These are phyloP conservation scores for Cranoglanis bouderius DNA, from an alignment of 2,113 vertebrate genomes.

Conservation along the genomic window DNA sequence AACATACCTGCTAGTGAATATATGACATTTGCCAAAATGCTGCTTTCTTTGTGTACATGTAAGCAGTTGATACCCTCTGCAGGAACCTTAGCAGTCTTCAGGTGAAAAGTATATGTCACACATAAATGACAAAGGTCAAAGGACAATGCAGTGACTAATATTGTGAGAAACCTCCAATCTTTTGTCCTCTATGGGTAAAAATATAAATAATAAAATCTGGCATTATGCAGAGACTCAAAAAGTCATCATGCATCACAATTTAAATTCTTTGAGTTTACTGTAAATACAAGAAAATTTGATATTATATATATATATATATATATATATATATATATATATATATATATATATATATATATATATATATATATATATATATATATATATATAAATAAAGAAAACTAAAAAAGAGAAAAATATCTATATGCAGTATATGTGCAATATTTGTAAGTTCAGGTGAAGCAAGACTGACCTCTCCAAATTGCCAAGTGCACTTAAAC, in stretches of 20 bases:
- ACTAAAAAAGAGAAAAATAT: no score
- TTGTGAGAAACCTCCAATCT: slow-evolving; percentile 23
- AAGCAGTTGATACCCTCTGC: slow-evolving; percentile 23
- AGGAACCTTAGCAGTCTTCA: slow-evolving; percentile 28
- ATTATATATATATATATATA: no score
- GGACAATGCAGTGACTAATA: slow-evolving; percentile 21
- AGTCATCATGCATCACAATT: slow-evolving; percentile 4
- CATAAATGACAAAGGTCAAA: slow-evolving; percentile 40
- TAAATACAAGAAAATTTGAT: no score
- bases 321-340: no score
- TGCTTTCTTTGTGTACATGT: slow-evolving; percentile 32
- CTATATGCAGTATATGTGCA: neutral
- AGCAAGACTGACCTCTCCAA: neutral
- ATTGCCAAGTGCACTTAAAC: slow-evolving; percentile 11
- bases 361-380: no score
- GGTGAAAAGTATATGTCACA: slow-evolving; percentile 34
- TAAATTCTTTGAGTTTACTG: neutral
- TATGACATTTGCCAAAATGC: slow-evolving; percentile 36
- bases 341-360: no score
- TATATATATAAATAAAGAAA: neutral
- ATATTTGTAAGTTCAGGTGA: neutral
- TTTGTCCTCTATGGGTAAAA: slow-evolving; percentile 35
- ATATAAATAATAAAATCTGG: slow-evolving; percentile 65
- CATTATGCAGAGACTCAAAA: neutral
- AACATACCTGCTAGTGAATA: neutral